Conservation (phyloP, 2,113 vertebrate genomes). For the Xenopus laevis region DNA sequence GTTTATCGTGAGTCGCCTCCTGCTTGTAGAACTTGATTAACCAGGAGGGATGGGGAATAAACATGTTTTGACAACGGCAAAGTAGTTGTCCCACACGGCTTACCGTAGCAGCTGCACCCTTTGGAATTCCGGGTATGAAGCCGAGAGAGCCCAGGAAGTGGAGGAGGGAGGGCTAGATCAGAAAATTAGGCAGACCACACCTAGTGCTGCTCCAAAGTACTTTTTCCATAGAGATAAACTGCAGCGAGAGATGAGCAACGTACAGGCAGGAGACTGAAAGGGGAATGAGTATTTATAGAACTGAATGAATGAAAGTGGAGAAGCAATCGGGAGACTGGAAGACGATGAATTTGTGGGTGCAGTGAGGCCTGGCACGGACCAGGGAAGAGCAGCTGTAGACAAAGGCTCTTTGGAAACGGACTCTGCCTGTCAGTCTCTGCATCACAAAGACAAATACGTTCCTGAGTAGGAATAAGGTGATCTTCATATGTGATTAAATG, state of each 20-base stretch:
- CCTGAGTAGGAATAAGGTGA: no score
- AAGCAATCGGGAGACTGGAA: background rate
- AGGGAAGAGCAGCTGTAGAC: background rate
- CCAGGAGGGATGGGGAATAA: no score
- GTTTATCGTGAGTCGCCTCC: no score
- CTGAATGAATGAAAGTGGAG: background rate
- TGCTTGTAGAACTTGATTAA: no score
- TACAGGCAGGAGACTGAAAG: no score
- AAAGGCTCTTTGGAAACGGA: background rate
- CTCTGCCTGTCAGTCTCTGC: no score
- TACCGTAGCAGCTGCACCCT: slow-evolving; percentile 43
- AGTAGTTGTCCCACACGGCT: slow-evolving; percentile 11
- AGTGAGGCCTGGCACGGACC: no score
- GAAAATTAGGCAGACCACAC: slow-evolving; percentile 19
- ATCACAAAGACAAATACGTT: no score
- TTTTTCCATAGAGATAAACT: background rate
- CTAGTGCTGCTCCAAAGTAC: slow-evolving; percentile 14
- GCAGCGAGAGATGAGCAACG: background rate
- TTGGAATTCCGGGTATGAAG: slow-evolving; percentile 40
- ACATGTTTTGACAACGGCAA: no score
- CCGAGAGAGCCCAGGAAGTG: slow-evolving; percentile 28
- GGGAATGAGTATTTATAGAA: no score
- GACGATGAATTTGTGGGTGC: background rate
- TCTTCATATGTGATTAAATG: no score
- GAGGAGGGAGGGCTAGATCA: background rate